Conservation (phyloP, 2,888 invertebrate genomes). For the Gastracanthus pulcherrimus region DNA sequence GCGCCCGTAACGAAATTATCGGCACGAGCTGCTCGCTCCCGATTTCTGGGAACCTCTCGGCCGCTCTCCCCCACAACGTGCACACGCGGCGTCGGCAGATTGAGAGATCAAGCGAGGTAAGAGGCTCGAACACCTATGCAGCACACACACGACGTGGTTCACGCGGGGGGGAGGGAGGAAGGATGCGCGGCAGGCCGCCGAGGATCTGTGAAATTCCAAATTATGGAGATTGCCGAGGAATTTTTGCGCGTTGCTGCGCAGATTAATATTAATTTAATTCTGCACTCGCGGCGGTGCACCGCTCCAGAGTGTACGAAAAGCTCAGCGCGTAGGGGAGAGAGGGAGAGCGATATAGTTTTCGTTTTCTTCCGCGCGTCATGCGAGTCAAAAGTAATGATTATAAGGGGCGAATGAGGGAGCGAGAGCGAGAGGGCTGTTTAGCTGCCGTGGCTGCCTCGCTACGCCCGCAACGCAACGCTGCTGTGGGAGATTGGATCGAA, state of each 20-base stretch:
- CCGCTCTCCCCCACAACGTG: background rate
- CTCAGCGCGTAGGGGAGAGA: background rate
- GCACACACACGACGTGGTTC: too few species aligned
- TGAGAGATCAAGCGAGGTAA: slow-evolving; percentile 48
- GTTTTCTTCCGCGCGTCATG: slow-evolving; percentile 11
- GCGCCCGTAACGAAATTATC: slow-evolving; percentile 33
- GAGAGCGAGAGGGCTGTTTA: slow-evolving; percentile 1
- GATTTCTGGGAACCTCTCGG: slow-evolving; percentile 39
- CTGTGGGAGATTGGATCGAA: background rate
- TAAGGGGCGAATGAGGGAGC: slow-evolving; percentile 50
- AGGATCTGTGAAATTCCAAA: slow-evolving; percentile 68
- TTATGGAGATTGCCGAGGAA: slow-evolving; percentile 69
- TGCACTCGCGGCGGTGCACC: slow-evolving; percentile 73
- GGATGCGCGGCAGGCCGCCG: background rate
- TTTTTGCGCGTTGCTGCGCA: background rate
- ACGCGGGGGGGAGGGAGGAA: too few species aligned
- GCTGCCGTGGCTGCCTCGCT: background rate
- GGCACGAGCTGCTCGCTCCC: slow-evolving; percentile 32
- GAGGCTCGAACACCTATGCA: slow-evolving; percentile 14
- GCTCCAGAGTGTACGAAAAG: slow-evolving; percentile 37
- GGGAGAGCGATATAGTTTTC: background rate
- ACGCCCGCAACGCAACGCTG: slow-evolving; percentile 12
- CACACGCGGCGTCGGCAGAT: slow-evolving; percentile 11
- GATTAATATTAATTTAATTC: slow-evolving; percentile 73
- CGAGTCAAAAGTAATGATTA: slow-evolving; percentile 70